A percentile compares a stretch with the other conserved stretches of the same genome.
Conservation (phyloP, 2,888 invertebrate species). For the Taenaris catops region DNA sequence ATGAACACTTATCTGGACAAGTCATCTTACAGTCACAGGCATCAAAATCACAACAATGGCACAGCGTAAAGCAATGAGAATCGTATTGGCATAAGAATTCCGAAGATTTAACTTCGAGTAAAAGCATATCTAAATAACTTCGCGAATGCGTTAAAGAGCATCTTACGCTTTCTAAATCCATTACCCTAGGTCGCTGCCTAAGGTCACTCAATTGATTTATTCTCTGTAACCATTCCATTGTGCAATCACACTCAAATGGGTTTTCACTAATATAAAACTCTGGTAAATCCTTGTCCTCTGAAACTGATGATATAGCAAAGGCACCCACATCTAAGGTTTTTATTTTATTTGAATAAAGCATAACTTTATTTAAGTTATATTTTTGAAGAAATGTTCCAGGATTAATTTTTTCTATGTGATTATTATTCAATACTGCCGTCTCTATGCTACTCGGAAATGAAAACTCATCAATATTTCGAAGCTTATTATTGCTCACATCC, state of each 20-base stretch:
- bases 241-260: conserved; percentile 92
- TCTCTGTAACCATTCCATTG: conserved; percentile 92
- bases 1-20: conserved; percentile 91
- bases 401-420: conserved; percentile 84
- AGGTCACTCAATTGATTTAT: conserved; percentile 87
- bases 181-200: conserved; percentile 87
- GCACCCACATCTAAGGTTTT: conserved; percentile 86
- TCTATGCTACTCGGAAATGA: conserved; percentile 87
- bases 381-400: conserved; percentile 86
- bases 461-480: conserved; percentile 83
- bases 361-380: conserved; percentile 86
- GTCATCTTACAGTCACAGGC: conserved; percentile 96
- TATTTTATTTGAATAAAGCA: conserved; percentile 87
- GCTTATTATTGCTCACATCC: conserved; percentile 86
- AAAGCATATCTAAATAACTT: conserved; percentile 80
- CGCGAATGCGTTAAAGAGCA: conserved; percentile 87
- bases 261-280: conserved; percentile 90
- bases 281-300: conserved; percentile 84
- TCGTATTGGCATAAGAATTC: conserved; percentile 91
- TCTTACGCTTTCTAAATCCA: conserved; percentile 88
- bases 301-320: conserved; percentile 83
- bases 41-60: conserved; percentile 94
- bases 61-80: conserved; percentile 90
- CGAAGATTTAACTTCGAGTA: conserved; percentile 84
- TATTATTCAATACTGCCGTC: conserved; percentile 86